Base-by-base conservation (phyloP, 2,113 vertebrate species). In the Meleagris gallopavo region DNA sequence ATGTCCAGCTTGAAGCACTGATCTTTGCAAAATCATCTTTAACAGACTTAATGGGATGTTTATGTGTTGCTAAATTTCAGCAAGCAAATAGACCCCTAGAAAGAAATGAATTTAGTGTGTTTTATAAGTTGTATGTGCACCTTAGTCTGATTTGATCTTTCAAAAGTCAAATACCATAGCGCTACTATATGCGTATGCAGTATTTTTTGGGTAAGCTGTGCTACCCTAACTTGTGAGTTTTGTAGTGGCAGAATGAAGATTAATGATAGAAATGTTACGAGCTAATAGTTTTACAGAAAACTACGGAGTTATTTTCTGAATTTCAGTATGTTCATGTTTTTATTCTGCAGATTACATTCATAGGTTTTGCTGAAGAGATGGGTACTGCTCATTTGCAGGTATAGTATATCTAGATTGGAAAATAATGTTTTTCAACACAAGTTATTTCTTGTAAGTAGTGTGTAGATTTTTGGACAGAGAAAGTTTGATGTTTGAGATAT, bases 281-380 rank as follows among this genome's bases (percentile, higher is more conserved):
- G 55, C 55, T 57, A 57, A 19, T 19, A 57, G 52, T 29, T 54
- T 29, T 54, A 22, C 25, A 82, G 60, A 71, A 86, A 85, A 30
- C 1, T 5, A 32, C 45, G 15, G 38, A 36, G 8, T 52, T 38
- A 1, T 36, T 50, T 89, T 72, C n/a, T 87, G 34, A 69, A 11
- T 13, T 74, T 55, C 36, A 88, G 2, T 71, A 6, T 73, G 18
- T 89, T 88, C 19, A 6, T 96, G 60, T 54, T 9, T 95, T 96
- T 97, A 29, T 97, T 77, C 97, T 97, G 41, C 93, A 99, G 99
- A 95, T 99, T 87, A 98, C 98, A 69, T 99, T 99, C 97, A 96
- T 99, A 95, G 98, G 97, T 91, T 98, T 99, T 97, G 97, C 97
- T 85, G 98, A 98, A 93, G 98, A 98, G 77, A 98, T 98, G 38